Evolutionary conservation across 2,113 vertebrate species (phyloP).

Genomic region (Lagopus muta): DNA sequence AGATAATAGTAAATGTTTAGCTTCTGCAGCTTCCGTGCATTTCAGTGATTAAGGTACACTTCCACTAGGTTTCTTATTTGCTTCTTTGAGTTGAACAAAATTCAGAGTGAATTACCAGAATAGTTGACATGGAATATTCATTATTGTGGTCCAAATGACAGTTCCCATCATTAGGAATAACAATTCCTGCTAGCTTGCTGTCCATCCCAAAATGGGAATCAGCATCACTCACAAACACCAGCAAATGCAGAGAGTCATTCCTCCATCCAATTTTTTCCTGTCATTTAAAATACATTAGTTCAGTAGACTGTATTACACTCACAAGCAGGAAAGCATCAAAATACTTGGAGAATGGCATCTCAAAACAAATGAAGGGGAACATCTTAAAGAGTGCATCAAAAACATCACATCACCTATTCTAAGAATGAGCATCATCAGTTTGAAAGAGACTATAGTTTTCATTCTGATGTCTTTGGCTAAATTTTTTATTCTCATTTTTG

Average conservation of each 20-base stretch:
- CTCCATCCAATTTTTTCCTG: conserved; percentile 98
- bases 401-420: not conserved
- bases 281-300: conserved; percentile 45
- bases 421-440: not conserved
- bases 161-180: conserved; percentile 93
- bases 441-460: not conserved
- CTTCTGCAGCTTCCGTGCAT: not conserved
- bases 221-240: conserved; percentile 95
- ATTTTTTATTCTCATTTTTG: not conserved
- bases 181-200: conserved; percentile 96
- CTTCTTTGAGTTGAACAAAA: not conserved
- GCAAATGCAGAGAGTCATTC: conserved; percentile 93
- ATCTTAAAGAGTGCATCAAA: not conserved
- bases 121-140: conserved; percentile 91
- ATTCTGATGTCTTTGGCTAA: conserved; percentile 15
- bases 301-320: not conserved
- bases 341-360: accelerated
- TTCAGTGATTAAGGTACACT: not conserved
- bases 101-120: conserved; percentile 81
- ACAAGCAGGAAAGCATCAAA: not conserved
- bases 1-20: not conserved
- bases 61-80: not conserved
- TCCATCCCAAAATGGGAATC: conserved; percentile 99
- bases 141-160: conserved; percentile 95
- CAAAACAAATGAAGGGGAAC: not conserved